Evolutionary conservation across 2,888 invertebrate species (phyloP), one percentile per base, ranked within the genome.

Genomic region (Drosophila picticornis): DNA sequence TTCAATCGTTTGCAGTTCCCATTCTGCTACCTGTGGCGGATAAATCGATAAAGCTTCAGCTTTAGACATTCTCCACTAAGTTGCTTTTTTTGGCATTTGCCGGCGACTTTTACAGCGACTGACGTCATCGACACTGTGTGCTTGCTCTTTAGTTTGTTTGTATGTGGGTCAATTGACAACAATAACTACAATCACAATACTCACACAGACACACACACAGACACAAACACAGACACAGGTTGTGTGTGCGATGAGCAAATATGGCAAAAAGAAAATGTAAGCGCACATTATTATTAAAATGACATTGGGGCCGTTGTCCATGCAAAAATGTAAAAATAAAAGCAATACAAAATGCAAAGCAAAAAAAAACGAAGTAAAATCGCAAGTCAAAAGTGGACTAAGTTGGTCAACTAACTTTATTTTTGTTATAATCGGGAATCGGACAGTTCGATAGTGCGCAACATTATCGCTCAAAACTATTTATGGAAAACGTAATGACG

Each of bases 101-200:
- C 85, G 85, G 91, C 75, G 50, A 68, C 76, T 79, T 89, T 83
- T 78, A 76, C 80, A 81, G 77, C 61, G 65, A 57, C 75, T 78
- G 81, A 89, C 91, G 91, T 91, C 88, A 86, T 75, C 77, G 81
- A 68, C 85, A 60, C 67, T 80, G 69, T 72, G 62, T 55, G 72
- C 60, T 73, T 69, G 72, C 76, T 22, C 13, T 55, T 19, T 22
- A 22, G 60, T 68, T 72, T 68, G 72, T 60, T 59, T 68, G 68
- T 68, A 77, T 91, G 88, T 91, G 82, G 92, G 92, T 92, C 91
- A 91, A 88, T 79, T 88, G 75, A 85, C 85, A 84, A 90, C 79
- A 86, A 56, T 56, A 85, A 79, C 69, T 71, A 81, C 80, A 79
- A 78, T 67, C 64, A 64, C 74, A 78, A 74, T n/a, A 53, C 52